Base-by-base conservation (phyloP, 2,113 vertebrate genomes). In the Pogonocichla stellata region DNA sequence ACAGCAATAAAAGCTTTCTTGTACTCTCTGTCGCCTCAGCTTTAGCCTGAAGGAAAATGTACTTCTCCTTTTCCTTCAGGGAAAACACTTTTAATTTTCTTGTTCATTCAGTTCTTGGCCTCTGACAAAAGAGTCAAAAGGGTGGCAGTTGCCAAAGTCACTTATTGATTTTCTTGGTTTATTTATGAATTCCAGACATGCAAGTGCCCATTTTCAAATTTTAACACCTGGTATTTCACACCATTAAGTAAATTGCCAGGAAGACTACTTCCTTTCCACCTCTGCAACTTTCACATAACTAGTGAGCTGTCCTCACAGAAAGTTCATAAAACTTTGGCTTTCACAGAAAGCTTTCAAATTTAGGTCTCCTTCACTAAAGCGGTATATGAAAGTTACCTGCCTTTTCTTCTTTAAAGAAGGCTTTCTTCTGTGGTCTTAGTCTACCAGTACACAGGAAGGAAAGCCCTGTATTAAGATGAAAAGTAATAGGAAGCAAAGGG, bases 111-210 rank as follows among this genome's bases (percentile, higher is more conserved):
- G 64, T 83, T 90, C 54, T 48, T 74, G 56, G 94, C 81, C 85
- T 90, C 78, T 92, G 93, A 96, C 94, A 95, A 94, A 65, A 34
- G 53, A 94, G 92, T 93, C 90, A 95, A 88, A 95, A 86, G 54
- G 58, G 87, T 92, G 64, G 74, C 79, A 92, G 66, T 61, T 86
- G 78, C 80, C 3, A 16, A 87, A 96, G 94, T 94, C 75, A 80
- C 34, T 91, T 95, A 96, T 89, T 94, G 94, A 95, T 94, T 97
- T 96, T 54, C 89, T 81, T 72, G 66, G 54, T 93, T 96, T 96
- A 97, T 96, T 96, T 94, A 97, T 94, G 80, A 95, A 93, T 60
- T 58, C 66, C 62, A 96, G 79, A 72, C 87, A 73, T 80, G 67
- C 81, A 88, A 90, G 79, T 54, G 73, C 80, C 81, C 69, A 61